Base-by-base conservation (phyloP, 2,797 vertebrate species). In the Syncerus caffer region DNA sequence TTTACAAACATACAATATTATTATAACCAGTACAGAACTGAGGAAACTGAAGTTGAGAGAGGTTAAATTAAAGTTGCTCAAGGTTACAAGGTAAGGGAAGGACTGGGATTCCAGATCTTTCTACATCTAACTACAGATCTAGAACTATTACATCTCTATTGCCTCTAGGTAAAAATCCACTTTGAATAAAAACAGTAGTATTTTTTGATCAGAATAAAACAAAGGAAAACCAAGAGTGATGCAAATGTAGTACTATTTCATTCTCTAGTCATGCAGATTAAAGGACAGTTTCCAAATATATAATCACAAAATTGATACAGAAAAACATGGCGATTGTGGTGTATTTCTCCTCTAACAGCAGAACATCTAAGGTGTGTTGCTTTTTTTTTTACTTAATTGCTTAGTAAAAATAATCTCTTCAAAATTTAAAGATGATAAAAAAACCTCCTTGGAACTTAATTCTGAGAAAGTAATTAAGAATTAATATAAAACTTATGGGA, bases 341-440 rank as follows among this genome's bases (percentile, higher is more conserved):
- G 34, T 83, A 29, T 88, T 92, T 86, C 21, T 29, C 38, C 50
- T 23, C 34, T 85, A 92, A 85, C 38, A 95, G 25, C 25, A 88
- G 42, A 80, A 53, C 19, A 84, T 50, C 53, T 74, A 94, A 64
- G 47, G n/a, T 34, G 17, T 67, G 8, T 4, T n/a, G 27, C 23
- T 80, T 15, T 87, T 2, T 82, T 58, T 86, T 15, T 82, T 1
- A 87, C 51, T 51, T 89, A 95, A 85, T 38, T 92, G 60, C 58
- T 93, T 80, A 74, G 53, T 71, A 89, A 83, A 95, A 85, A 79
- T 38, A 85, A 79, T n/a, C 25, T 93, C 90, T 93, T 85, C 51
- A 74, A 89, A 86, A 82, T 74, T 85, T 74, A 89, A 79, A 34
- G 25, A 45, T 51, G 21, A 74, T 38, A 19, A 89, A 58, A 45